Conservation (phyloP, 1,140 invertebrate species). For the Scaptomyza graminum region DNA sequence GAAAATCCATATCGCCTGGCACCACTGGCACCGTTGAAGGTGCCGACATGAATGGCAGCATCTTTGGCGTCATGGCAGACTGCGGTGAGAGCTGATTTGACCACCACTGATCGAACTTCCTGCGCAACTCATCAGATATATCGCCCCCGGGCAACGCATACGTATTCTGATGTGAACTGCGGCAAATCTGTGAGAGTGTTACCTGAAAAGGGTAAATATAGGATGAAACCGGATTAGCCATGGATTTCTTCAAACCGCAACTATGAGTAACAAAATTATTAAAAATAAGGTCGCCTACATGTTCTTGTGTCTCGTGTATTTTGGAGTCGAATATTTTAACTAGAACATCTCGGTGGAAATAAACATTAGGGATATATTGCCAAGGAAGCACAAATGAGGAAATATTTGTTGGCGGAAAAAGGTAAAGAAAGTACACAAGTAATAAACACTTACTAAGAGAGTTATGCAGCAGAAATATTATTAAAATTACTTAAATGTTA, state of each 20-base stretch:
- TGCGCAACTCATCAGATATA: conserved; percentile 89
- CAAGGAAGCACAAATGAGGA: no score
- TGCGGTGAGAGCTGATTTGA: conserved; percentile 87
- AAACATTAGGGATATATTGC: no score
- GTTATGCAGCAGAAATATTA: no score
- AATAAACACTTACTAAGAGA: no score
- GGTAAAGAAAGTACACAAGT: no score
- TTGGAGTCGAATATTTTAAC: no score
- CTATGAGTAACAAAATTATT: not conserved
- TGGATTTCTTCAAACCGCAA: no score
- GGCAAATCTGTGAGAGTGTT: conserved; percentile 90
- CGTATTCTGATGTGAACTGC: conserved; percentile 86
- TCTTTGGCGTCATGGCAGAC: conserved; percentile 82
- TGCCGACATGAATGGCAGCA: conserved; percentile 81
- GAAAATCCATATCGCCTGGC: conserved; percentile 83
- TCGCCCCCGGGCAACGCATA: conserved; percentile 87
- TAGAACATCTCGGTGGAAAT: no score
- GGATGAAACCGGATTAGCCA: conserved; percentile 22
- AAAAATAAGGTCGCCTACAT: no score
- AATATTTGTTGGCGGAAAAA: no score
- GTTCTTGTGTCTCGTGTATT: no score
- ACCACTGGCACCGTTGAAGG: conserved; percentile 63
- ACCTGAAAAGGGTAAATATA: conserved; percentile 85
- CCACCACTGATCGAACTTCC: conserved; percentile 92
- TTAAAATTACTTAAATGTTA: no score